Percentiles rank a stretch among this genome's conserved stretches.
Conservation (phyloP, 2,888 invertebrate genomes). For the Melinaea menophilus region DNA sequence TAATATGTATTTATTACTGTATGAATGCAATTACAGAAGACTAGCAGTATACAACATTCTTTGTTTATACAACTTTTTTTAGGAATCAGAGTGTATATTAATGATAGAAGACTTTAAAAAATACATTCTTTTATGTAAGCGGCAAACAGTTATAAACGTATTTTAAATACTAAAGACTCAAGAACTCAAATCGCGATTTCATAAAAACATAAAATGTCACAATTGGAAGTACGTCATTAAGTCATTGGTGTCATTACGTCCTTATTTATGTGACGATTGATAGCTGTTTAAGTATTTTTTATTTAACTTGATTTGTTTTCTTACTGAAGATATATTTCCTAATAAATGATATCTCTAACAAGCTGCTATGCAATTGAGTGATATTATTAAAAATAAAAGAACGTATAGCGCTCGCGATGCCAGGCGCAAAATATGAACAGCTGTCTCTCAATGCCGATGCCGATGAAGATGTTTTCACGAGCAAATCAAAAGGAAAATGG, state of each 20-base stretch:
- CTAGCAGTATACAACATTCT: no score
- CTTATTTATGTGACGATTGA: background rate
- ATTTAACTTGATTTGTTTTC: conserved; percentile 1
- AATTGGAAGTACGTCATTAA: background rate
- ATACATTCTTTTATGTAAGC: no score
- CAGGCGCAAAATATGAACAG: conserved; percentile 70
- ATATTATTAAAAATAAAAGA: conserved; percentile 35
- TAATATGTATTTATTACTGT: no score
- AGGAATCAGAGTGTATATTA: no score
- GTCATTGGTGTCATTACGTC: background rate
- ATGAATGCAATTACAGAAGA: no score
- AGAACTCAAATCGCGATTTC: background rate
- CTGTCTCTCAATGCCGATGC: conserved; percentile 63
- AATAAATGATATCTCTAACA: background rate
- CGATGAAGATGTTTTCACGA: conserved; percentile 62
- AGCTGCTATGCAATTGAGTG: conserved; percentile 57
- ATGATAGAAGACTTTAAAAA: no score
- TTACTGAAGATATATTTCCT: background rate
- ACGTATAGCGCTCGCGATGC: conserved; percentile 51
- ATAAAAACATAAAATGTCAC: background rate
- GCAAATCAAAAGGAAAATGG: conserved; percentile 59
- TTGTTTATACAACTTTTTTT: no score
- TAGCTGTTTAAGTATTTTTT: conserved; percentile 4
- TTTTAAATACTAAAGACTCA: background rate
- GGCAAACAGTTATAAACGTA: no score